A percentile compares a stretch with the other conserved stretches of the same genome.
Evolutionary conservation across 2,888 invertebrate genomes (phyloP).

Genomic region (Cryptocephalus primarius): DNA sequence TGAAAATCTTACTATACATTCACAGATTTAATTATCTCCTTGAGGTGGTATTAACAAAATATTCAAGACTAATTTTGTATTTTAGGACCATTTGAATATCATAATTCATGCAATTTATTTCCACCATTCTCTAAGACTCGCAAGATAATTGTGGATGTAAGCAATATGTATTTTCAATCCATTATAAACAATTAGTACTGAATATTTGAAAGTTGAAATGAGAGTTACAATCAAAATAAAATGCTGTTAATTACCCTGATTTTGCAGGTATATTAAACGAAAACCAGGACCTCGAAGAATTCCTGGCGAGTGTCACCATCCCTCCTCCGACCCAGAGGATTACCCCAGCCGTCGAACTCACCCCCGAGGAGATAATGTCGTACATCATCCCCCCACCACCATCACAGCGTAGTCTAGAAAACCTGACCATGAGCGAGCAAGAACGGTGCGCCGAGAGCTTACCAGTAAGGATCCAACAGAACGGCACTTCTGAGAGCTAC

Average conservation of each 20-base stretch:
- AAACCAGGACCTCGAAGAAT: slow-evolving; percentile 62
- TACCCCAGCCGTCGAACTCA: slow-evolving; percentile 65
- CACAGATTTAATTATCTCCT: no score
- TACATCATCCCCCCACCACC: slow-evolving; percentile 77
- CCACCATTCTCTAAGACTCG: no score
- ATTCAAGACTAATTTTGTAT: no score
- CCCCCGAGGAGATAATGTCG: slow-evolving; percentile 74
- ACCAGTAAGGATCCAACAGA: neutral
- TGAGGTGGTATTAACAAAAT: no score
- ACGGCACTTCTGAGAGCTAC: neutral
- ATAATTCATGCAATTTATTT: no score
- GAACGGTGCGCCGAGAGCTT: slow-evolving; percentile 4
- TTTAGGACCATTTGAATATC: no score
- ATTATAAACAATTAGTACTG: no score
- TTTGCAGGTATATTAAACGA: slow-evolving; percentile 29
- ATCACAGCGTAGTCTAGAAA: slow-evolving; percentile 17
- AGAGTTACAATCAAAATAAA: no score
- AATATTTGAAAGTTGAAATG: no score
- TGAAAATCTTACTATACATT: no score
- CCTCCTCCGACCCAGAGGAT: slow-evolving; percentile 69
- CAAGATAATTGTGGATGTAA: no score
- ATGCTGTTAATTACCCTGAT: neutral
- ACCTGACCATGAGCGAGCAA: slow-evolving; percentile 9
- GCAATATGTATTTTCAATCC: no score
- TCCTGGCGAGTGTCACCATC: slow-evolving; percentile 71